A percentile compares a stretch with the other conserved stretches of the same genome.
Conservation (phyloP, 2,113 vertebrate genomes). For the Elephantulus edwardii region DNA sequence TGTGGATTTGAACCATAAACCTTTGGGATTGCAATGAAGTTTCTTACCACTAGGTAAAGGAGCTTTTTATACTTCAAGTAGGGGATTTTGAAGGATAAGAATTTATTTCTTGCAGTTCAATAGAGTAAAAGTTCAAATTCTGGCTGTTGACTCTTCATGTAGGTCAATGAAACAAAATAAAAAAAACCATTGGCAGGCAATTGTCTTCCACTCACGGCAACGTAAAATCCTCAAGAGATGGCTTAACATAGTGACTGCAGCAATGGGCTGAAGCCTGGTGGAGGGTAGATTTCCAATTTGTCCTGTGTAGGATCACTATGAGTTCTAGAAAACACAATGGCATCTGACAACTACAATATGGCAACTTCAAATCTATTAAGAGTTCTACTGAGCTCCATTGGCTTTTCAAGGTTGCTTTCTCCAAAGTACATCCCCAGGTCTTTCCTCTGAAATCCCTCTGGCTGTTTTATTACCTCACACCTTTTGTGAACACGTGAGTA, state of each 20-base stretch:
- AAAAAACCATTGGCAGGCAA: background rate
- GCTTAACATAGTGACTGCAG: too few species aligned
- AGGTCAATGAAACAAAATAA: background rate
- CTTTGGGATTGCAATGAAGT: too few species aligned
- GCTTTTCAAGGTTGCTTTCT: background rate
- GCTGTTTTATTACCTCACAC: background rate
- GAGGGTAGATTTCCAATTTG: too few species aligned
- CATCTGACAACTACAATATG: too few species aligned
- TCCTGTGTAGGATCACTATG: too few species aligned
- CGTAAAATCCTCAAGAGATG: too few species aligned
- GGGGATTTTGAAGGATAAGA: background rate
- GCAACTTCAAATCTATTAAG: too few species aligned
- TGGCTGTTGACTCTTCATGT: background rate
- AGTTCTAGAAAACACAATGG: too few species aligned
- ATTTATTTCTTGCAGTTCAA: background rate
- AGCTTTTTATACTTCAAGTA: too few species aligned
- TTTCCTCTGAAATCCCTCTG: background rate
- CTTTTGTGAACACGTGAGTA: background rate
- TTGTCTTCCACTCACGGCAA: background rate
- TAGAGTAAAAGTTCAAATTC: background rate
- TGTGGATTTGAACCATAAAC: too few species aligned
- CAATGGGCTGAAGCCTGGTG: too few species aligned
- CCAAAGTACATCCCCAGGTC: background rate
- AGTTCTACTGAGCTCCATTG: background rate
- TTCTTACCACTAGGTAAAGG: too few species aligned